Evolutionary conservation across 2,888 invertebrate genomes (phyloP), one percentile per base, ranked within the genome.

Genomic region (Clusia tigrina): DNA sequence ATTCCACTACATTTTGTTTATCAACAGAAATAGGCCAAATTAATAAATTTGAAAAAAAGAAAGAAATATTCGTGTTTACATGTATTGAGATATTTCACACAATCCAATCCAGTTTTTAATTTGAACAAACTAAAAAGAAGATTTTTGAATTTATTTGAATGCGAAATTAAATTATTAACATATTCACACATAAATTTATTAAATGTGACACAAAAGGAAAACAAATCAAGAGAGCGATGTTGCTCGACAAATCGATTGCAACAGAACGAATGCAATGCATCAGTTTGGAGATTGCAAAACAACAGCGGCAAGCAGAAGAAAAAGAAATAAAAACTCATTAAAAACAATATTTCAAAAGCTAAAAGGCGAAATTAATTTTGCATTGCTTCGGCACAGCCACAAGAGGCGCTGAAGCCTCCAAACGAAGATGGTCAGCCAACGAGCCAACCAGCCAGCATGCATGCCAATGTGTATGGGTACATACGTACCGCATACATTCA

Each of bases 61-160:
- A 51, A 51, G 12, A 18, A 42, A 42, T 42, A 42, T 32, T 6
- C 32, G 12, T 32, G 6, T 32, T 32, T 32, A 32, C 20, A 51
- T 51, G 51, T 18, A 51, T 51, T 51, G n/a, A 20, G 12, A 53
- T 26, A 54, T 54, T 54, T 54, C 54, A 26, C 54, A 54, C 37
- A 26, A 37, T 17, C 20, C 20, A 37, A 26, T 54, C 22, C 12
- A 42, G n/a, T n/a, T 42, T 17, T n/a, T 42, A 42, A 42, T 10
- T 42, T 42, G 10, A 42, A n/a, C 42, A 42, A 42, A 42, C 6
- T n/a, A 42, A 10, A 42, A 15, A 10, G n/a, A 42, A 20, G 20
- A 48, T 48, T 20, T 48, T 48, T 18, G 22, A 48, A 48, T 20
- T 20, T 42, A 20, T 48, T 18, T 22, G 22, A 48, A 22, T 5